Evolutionary conservation across 2,113 vertebrate genomes (phyloP), one percentile per base, ranked within the genome.

Genomic region (Strix aluco): DNA sequence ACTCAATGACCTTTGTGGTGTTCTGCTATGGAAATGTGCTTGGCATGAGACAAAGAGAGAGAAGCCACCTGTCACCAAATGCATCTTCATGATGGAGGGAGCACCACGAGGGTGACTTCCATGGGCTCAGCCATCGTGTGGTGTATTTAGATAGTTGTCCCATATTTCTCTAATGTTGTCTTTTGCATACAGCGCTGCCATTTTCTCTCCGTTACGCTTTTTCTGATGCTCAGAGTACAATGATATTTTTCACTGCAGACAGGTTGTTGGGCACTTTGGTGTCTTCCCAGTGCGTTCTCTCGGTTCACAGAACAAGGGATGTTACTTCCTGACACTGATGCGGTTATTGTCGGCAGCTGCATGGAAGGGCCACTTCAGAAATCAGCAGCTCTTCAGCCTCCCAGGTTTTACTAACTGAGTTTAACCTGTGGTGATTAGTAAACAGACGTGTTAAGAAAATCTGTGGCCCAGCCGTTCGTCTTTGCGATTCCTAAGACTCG

Each of bases 71-170:
- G 44, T 27, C 58, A 40, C 73, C 69, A 46, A 47, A 15, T 5
- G 17, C 17, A 10, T 38, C 75, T 55, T 61, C 44, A 3, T 14
- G 29, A 27, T 9, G 46, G 62, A 66, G n/a, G 46, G 38, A 71
- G 73, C 55, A 21, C 78, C 61, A 59, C 1, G 4, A 71, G 46
- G 36, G 44, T 30, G 58, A n/a, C 47, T 57, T 20, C 29, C 19
- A 0, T 4, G 36, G 44, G 77, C 54, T 89, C 59, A 10, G 40
- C 21, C 8, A 8, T 46, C 40, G 9, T 2, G 0, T 21, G 1
- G 22, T 5, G 38, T 63, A 3, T 32, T 54, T 20, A 46, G 42
- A 8, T 5, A 13, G 36, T 26, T 32, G 34, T 66, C 29, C 55
- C 44, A 1, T 18, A 9, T 44, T 51, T 34, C 59, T 58, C 58